Evolutionary conservation across 2,888 invertebrate species (phyloP), one percentile per base, ranked within the genome.

Genomic region (Cyaniris semiargus): DNA sequence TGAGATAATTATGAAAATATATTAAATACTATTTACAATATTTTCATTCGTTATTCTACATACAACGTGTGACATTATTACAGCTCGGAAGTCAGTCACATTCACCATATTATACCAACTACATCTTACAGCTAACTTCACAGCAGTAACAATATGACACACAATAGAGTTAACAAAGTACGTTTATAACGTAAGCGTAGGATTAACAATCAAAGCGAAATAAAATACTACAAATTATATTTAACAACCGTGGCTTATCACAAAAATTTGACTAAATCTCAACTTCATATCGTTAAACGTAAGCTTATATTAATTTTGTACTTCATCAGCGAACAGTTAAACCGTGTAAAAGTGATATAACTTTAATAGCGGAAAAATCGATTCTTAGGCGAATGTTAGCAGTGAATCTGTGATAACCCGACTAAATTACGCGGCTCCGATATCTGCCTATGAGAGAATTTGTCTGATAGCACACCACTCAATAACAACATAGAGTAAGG

Each of bases 1-100:
- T 44, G 8, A 44, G 38, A 74, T 74, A 74, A 27, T 53, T 74
- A 74, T 74, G 74, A 74, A 74, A 74, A 74, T 74, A 74, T 48
- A 74, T 74, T 74, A 74, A 48, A 74, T 15, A 74, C 18, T 74
- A 74, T 53, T 74, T 74, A 74, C 74, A 74, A 15, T 53, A 27
- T 53, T 74, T 74, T 74, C 18, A 53, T 74, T 48, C 27, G 13
- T 27, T 72, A 44, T 44, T 44, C 44, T 38, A 21, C 38, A 71
- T 53, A 53, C 53, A 53, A 18, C 34, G 15, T 72, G 38, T 21
- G 44, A 72, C 44, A 72, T n/a, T 44, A 71, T n/a, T 71, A 44
- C 72, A 38, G 44, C 38, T 23, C 72, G 8, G 21, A 38, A 38
- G 72, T 44, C 72, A 38, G 38, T 72, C 72, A 66, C 27, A 31